Evolutionary conservation across 2,797 vertebrate genomes (phyloP).

Genomic region (Crocodylus rhombifer): DNA sequence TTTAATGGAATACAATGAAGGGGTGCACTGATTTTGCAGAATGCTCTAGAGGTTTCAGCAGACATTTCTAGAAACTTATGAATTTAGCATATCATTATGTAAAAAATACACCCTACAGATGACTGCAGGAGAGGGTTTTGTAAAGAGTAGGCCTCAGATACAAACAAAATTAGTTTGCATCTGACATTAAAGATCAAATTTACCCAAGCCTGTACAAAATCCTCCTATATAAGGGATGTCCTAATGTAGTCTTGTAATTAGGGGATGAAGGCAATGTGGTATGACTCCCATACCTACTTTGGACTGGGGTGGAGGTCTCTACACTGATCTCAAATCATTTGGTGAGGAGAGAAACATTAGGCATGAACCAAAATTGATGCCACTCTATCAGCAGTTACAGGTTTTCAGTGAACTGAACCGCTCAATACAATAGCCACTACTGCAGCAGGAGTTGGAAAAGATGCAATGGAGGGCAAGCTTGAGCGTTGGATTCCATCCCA

Average conservation of each 20-base stretch:
- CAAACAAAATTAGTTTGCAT: background rate
- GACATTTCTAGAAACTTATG: background rate
- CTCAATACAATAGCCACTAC: background rate
- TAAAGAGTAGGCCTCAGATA: rapidly evolving
- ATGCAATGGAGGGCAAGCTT: rapidly evolving
- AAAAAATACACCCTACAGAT: background rate
- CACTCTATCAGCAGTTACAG: rapidly evolving
- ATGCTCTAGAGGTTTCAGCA: background rate
- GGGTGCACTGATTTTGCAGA: background rate
- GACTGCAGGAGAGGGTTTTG: background rate
- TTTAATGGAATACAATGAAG: background rate
- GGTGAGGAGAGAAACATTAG: background rate
- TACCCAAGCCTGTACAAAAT: background rate
- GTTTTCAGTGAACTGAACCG: rapidly evolving
- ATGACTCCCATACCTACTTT: background rate
- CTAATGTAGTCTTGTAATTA: background rate
- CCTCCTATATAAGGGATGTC: background rate
- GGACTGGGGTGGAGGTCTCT: background rate
- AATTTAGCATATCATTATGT: background rate
- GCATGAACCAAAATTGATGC: rapidly evolving
- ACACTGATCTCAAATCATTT: background rate
- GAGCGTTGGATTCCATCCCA: background rate
- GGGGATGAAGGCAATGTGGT: background rate
- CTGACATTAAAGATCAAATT: background rate
- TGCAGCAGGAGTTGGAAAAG: background rate